A percentile compares a stretch with the other conserved stretches of the same genome.
Conservation (phyloP, 2,888 invertebrate species). For the Lordiphosa andalusiaca region DNA sequence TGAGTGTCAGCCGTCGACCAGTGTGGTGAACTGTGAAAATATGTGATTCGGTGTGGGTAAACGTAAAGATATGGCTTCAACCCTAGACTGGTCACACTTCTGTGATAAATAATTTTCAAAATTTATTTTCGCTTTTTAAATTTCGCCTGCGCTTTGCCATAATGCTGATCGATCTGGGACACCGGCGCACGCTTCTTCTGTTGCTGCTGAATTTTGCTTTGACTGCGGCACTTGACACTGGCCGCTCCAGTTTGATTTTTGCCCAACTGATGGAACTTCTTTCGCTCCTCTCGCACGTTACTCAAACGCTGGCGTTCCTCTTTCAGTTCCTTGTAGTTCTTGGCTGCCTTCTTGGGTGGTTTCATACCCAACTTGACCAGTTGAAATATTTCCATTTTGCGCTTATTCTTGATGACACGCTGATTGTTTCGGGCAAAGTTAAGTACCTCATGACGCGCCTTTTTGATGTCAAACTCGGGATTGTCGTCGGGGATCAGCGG, state of each 20-base stretch:
- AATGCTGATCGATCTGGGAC: constrained; percentile 80
- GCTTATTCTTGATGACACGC: constrained; percentile 85
- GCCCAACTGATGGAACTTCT: constrained; percentile 81
- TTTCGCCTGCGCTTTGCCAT: constrained; percentile 78
- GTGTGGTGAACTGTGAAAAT: constrained; percentile 10
- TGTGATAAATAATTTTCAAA: constrained; percentile 9
- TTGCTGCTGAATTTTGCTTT: constrained; percentile 66
- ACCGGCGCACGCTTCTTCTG: constrained; percentile 80
- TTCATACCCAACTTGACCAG: constrained; percentile 92
- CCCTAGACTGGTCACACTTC: not conserved
- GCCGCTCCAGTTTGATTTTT: constrained; percentile 84
- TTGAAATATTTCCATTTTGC: constrained; percentile 87
- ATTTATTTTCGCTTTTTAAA: constrained; percentile 62
- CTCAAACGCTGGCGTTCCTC: constrained; percentile 83
- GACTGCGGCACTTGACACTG: constrained; percentile 81
- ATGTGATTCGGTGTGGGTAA: constrained; percentile 8
- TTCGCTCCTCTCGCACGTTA: constrained; percentile 80
- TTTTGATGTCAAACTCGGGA: constrained; percentile 86
- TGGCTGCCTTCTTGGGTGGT: constrained; percentile 85
- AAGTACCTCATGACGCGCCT: constrained; percentile 89
- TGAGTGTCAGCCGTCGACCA: constrained; percentile 30
- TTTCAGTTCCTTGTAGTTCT: constrained; percentile 88
- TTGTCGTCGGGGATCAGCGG: not conserved
- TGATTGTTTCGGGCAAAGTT: constrained; percentile 90
- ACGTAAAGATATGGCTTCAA: not conserved